phyloP scores from a whole-genome alignment of 2,888 invertebrate genomes.

The Helleia helle region DNA sequence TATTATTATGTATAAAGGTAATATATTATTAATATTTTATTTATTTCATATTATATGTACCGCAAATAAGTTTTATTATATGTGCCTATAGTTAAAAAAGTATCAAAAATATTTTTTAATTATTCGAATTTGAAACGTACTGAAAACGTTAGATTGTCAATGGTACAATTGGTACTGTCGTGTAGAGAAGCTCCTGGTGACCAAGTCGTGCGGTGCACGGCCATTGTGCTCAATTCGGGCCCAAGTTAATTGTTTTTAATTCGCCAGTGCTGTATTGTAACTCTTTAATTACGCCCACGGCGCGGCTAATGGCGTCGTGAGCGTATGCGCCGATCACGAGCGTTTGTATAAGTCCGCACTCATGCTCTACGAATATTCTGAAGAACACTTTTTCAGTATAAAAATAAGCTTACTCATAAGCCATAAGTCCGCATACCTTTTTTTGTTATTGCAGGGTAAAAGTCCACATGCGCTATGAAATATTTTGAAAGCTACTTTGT shows the following conservation, averaged over 20 bases:
- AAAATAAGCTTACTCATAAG: too few species aligned
- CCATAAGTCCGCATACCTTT: too few species aligned
- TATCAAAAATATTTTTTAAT: too few species aligned
- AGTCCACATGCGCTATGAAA: too few species aligned
- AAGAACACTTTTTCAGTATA: neutral
- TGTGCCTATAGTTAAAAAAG: too few species aligned
- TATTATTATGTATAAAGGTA: too few species aligned
- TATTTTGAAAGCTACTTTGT: too few species aligned
- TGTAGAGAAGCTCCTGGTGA: conserved; percentile 22
- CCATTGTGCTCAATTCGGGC: conserved; percentile 66
- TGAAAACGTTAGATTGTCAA: neutral
- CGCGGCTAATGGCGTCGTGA: conserved; percentile 57
- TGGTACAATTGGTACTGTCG: conserved; percentile 16
- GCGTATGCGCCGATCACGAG: conserved; percentile 44
- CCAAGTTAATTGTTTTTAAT: conserved; percentile 70
- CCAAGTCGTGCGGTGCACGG: conserved; percentile 46
- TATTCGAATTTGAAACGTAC: too few species aligned
- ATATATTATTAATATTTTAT: too few species aligned
- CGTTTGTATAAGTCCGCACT: conserved; percentile 39
- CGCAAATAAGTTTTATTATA: too few species aligned
- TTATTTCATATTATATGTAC: too few species aligned
- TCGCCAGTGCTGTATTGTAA: conserved; percentile 60
- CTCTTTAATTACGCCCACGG: conserved; percentile 70
- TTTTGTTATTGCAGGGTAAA: too few species aligned
- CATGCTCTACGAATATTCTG: conserved; percentile 18